Percentiles rank a stretch among this genome's conserved stretches.
phyloP scores from a whole-genome alignment of 2,888 invertebrate genomes.

The Palloptera scutellata region DNA sequence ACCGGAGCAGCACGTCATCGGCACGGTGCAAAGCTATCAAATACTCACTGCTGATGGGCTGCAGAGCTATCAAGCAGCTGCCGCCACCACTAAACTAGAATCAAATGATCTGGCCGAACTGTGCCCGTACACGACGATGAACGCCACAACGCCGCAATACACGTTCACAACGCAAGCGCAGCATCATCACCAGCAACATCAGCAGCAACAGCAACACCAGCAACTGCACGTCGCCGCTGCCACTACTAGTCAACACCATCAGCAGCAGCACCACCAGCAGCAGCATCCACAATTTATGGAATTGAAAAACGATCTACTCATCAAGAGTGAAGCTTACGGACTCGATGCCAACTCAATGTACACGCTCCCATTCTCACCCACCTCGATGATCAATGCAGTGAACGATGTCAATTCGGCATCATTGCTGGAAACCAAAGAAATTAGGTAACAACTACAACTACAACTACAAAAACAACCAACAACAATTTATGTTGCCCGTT shows the following conservation, averaged over 20 bases:
- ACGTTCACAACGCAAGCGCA: slow-evolving; percentile 54
- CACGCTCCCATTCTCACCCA: slow-evolving; percentile 61
- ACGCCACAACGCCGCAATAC: slow-evolving; percentile 51
- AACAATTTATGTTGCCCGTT: background rate
- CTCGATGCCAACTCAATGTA: slow-evolving; percentile 61
- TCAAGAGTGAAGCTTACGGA: slow-evolving; percentile 58
- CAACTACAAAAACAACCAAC: background rate
- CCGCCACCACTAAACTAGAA: slow-evolving; percentile 47
- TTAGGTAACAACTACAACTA: slow-evolving; percentile 55
- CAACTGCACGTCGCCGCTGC: slow-evolving; percentile 37
- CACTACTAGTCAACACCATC: slow-evolving; percentile 40
- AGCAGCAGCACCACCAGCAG: slow-evolving; percentile 40
- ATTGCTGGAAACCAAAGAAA: slow-evolving; percentile 63
- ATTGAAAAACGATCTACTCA: slow-evolving; percentile 58
- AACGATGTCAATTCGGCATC: slow-evolving; percentile 59
- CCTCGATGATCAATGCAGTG: slow-evolving; percentile 62
- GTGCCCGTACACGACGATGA: slow-evolving; percentile 54
- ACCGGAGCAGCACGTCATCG: slow-evolving; percentile 58
- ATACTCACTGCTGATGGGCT: slow-evolving; percentile 60
- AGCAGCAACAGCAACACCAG: slow-evolving; percentile 46
- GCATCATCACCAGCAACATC: slow-evolving; percentile 52
- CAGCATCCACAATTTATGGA: slow-evolving; percentile 60
- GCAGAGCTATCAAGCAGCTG: slow-evolving; percentile 55
- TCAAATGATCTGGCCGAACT: slow-evolving; percentile 51
- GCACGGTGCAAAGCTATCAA: slow-evolving; percentile 62